Evolutionary conservation across 2,113 vertebrate species (phyloP), one percentile per base, ranked within the genome.

Genomic region (Xenopus tropicalis): DNA sequence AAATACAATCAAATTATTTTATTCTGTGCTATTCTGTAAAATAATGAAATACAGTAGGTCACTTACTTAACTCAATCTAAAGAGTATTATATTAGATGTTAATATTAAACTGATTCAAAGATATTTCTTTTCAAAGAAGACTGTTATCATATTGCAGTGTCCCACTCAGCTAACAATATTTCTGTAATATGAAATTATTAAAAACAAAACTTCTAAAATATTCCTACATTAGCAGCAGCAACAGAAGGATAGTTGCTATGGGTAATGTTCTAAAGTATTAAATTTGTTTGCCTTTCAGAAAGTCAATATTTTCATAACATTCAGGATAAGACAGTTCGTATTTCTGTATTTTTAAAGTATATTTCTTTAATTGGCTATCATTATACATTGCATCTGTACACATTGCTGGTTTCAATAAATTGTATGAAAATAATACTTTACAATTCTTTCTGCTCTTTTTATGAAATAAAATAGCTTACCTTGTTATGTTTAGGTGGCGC

Each of bases 261-360:
- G 29, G 63, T 25, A 66, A 37, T 20, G 10, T 22, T 72, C 51
- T 44, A 66, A 65, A 66, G 65, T 48, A 74, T 67, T 61, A 21
- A 1, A 67, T 74, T 61, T 67, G 54, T 66, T 66, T 67, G 56
- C 67, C 22, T 67, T 25, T 67, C 59, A 74, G 29, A 11, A 48
- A 67, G 56, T 74, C 54, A 51, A 67, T 74, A 67, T 67, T 67
- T 61, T 48, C 29, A 67, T 58, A 59, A 58, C 29, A 73, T 64
- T 64, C n/a, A 66, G 54, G 43, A 46, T 48, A 19, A 22, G 14
- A 66, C 54, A 66, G 4, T 44, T 23, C 43, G 25, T 58, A 66
- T 43, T 64, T 43, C 21, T 72, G 61, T 65, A n/a, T 14, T 56
- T 7, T 56, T 37, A n/a, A 17, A 52, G n/a, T 22, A 9, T 37